Base-by-base conservation (phyloP, 2,797 vertebrate genomes). In the Tadarida brasiliensis region DNA sequence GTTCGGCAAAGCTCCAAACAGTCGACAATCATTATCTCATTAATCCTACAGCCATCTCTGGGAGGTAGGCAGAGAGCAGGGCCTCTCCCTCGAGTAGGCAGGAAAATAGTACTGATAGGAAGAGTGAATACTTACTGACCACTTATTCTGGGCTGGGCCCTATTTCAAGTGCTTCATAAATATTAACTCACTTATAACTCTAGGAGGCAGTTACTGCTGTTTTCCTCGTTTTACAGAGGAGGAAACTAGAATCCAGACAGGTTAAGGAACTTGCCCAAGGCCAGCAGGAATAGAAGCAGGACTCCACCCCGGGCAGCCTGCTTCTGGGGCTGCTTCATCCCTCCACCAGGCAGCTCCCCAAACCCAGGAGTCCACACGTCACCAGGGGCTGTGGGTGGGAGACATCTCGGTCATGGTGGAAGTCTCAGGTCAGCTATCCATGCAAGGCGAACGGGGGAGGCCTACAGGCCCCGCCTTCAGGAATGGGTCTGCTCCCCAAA, bases 1-100 rank as follows among this genome's bases (percentile, higher is more conserved):
- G 87, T 96, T 96, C 95, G 78, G 71, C 67, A 71, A 88, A 76
- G 84, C 71, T 68, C 89, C 54, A 44, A 94, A 96, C 78, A 94
- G 85, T 70, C 0, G 26, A 49, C 71, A 19, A 67, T 94, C 91
- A 87, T 95, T 95, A 90, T 71, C 87, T 94, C 90, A 87, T 94
- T 93, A 89, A 95, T 74, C 61, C 92, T 81, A n/a, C 54, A 51
- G 17, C 78, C 26, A 33, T 71, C 22, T 94, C 94, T 44, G 81
- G 94, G 54, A 96, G 83, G 93, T 63, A 65, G 90, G 92, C 77
- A 12, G 16, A 2, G 74, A 70, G 35, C 30, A 49, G 67, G 35
- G 1, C 56, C 63, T 59, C 61, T 94, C 17, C 33, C 82, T 74
- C 39, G 51, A 92, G 49, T 0, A 35, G 70, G 49, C 82, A 65